Base-by-base conservation (phyloP, 2,888 invertebrate species). In the Anticlea derivata region DNA sequence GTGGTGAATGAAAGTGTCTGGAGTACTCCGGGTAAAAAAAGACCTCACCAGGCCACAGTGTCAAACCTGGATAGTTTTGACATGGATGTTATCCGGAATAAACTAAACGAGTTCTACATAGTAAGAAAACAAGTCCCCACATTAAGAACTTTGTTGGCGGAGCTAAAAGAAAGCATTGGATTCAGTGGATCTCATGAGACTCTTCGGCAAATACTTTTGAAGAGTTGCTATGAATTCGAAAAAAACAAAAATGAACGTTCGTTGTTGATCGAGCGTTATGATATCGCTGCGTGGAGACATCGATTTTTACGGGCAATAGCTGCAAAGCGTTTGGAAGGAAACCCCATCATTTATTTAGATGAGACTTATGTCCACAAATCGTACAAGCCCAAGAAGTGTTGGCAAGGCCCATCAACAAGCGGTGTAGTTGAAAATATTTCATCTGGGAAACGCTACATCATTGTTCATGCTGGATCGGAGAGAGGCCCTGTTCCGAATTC, bases 161-260 rank as follows among this genome's bases (percentile, higher is more conserved):
- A 51, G 12, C 20, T 51, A 51, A 46, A 45, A 52, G 47, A 55
- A 48, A 37, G 43, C 11, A 51, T 51, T n/a, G 38, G 17, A 37
- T 51, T 51, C 31, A 8, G 34, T 43, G 50, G 50, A 41, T 55
- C 31, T 30, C 38, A 29, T 26, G 55, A 58, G 41, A 51, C 55
- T 29, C 41, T 61, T 7, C 50, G 57, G n/a, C 50, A 26, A 3
- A 33, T 60, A 39, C 33, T 60, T 43, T 24, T 49, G 10, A 24
- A 12, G 7, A 55, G 50, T 24, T 57, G 52, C 3, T 55, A 52
- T 43, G 51, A 56, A 49, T 60, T 58, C 17, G 50, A 38, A 49
- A 61, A 55, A 57, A 63, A 63, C 37, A 50, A 63, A 54, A 59
- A 65, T 58, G 55, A 63, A 47, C 45, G 60, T 34, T 59, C 55